Conservation (phyloP, 2,888 invertebrate genomes). For the Pyrochroa serraticornis region DNA sequence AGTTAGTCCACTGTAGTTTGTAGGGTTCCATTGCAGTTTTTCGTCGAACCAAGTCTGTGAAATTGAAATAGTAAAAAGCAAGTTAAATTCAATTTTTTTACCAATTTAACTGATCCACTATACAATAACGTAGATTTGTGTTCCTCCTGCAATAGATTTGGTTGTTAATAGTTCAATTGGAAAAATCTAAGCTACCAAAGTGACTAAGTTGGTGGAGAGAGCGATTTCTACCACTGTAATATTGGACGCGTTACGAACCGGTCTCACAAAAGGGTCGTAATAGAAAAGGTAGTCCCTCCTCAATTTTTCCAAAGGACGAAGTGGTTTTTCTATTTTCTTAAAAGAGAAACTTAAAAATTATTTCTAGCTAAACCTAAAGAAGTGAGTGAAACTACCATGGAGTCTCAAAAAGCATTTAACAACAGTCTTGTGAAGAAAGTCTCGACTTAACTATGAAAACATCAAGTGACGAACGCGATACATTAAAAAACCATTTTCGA, state of each 20-base stretch:
- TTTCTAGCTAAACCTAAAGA: neutral
- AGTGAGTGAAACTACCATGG: no score
- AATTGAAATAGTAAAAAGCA: conserved; percentile 5
- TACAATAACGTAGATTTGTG: conserved; percentile 47
- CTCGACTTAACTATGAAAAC: no score
- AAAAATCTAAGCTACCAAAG: conserved; percentile 44
- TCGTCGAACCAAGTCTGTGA: conserved; percentile 69
- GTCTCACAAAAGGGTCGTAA: conserved; percentile 58
- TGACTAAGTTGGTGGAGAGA: conserved; percentile 42
- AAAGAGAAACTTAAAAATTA: conserved; percentile 25
- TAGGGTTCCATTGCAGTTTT: conserved; percentile 66
- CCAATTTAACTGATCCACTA: conserved; percentile 56
- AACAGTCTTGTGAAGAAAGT: no score
- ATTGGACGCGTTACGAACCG: conserved; percentile 43
- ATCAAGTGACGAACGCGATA: no score
- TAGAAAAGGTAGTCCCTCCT: conserved; percentile 60
- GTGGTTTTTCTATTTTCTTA: conserved; percentile 55
- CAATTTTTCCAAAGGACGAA: conserved; percentile 62
- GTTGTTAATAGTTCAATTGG: neutral
- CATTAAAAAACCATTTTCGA: no score
- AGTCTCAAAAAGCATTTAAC: no score
- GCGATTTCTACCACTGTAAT: conserved; percentile 44
- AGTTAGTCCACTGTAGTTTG: conserved; percentile 62
- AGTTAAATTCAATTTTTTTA: conserved; percentile 42
- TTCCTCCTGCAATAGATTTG: conserved; percentile 51